phyloP scores from a whole-genome alignment of 2,888 invertebrate genomes.

The Mechanitis messenoides region DNA sequence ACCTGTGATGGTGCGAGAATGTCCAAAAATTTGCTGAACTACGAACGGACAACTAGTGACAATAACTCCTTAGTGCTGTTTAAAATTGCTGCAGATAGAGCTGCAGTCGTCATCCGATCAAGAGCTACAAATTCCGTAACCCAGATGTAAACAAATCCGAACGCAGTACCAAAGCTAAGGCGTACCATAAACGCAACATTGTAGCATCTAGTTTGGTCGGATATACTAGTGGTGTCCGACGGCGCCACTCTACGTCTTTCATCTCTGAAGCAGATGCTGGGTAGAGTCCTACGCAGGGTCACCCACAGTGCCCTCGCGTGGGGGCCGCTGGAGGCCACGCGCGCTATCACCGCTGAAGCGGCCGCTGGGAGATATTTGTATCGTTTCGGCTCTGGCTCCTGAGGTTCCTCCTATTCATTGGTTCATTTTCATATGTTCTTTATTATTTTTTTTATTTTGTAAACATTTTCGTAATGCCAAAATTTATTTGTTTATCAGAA shows the following conservation, averaged over 20 bases:
- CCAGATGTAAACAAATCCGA: constrained; percentile 11
- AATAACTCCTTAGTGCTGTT: not conserved
- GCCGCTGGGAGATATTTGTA: constrained; percentile 55
- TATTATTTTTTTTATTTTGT: constrained; percentile 4
- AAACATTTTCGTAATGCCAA: constrained; percentile 3
- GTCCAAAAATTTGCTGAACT: not conserved
- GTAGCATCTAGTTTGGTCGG: constrained; percentile 56
- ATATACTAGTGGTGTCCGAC: constrained; percentile 52
- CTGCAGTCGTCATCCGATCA: constrained; percentile 11
- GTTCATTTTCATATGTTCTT: constrained; percentile 17
- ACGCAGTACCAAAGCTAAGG: constrained; percentile 29
- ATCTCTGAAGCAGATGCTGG: constrained; percentile 51
- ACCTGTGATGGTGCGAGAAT: constrained; percentile 4
- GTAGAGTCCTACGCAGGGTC: constrained; percentile 46
- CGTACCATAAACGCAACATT: constrained; percentile 65
- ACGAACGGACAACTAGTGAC: constrained; percentile 6
- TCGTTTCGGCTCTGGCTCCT: constrained; percentile 47
- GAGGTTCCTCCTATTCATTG: constrained; percentile 48
- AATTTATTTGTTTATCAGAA: no score
- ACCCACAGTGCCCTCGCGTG: constrained; percentile 38
- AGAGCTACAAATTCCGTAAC: constrained; percentile 23
- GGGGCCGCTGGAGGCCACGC: constrained; percentile 35
- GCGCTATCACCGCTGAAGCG: constrained; percentile 47
- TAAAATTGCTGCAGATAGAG: constrained; percentile 27
- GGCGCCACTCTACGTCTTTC: constrained; percentile 54